phyloP scores from a whole-genome alignment of 2,888 invertebrate genomes.

The Drosophila subquinaria region DNA sequence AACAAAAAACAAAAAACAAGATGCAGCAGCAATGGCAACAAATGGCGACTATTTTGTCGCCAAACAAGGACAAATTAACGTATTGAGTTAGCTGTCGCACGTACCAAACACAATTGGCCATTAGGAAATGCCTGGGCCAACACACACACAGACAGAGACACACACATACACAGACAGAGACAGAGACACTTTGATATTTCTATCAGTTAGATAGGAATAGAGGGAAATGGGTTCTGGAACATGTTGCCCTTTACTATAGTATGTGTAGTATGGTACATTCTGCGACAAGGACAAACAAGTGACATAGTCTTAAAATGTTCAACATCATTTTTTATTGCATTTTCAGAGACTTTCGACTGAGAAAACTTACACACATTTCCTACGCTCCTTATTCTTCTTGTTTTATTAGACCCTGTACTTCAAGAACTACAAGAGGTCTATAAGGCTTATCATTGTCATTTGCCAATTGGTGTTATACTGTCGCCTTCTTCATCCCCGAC shows the following conservation, averaged over 20 bases:
- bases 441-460: too few species aligned
- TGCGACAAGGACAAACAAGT: conserved; percentile 66
- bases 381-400: neutral
- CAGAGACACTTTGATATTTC: conserved; percentile 40
- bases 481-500: too few species aligned
- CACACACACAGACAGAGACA: conserved; percentile 16
- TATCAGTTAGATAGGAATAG: conserved; percentile 34
- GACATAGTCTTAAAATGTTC: conserved; percentile 69
- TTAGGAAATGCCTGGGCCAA: conserved; percentile 60
- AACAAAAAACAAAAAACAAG: conserved; percentile 25
- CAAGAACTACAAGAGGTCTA: neutral
- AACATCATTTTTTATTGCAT: conserved; percentile 71
- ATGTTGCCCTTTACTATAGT: conserved; percentile 45
- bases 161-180: neutral
- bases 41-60: conserved; percentile 63
- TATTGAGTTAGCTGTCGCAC: conserved; percentile 65
- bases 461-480: too few species aligned
- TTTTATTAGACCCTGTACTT: neutral
- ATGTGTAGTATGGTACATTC: conserved; percentile 31
- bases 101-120: conserved; percentile 67
- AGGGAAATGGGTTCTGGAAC: conserved; percentile 15
- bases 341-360: conserved; percentile 56
- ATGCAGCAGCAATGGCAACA: conserved; percentile 48
- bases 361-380: conserved; percentile 43
- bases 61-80: conserved; percentile 70